Conservation (phyloP, 2,888 invertebrate species). For the Automeris io region DNA sequence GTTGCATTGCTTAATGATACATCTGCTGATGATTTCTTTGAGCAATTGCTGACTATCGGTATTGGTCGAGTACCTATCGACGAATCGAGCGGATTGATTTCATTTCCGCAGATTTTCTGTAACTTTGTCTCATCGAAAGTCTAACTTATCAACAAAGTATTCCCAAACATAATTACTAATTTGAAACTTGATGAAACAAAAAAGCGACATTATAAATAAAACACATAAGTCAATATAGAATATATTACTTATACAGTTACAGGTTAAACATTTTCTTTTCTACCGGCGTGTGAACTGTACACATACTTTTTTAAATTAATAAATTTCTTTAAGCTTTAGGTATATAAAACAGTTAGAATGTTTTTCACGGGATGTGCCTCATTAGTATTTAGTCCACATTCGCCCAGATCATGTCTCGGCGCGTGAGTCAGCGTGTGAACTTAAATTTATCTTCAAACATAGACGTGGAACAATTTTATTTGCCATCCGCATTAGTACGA, state of each 20-base stretch:
- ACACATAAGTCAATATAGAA: too few relatives aligned
- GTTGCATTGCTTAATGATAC: too few relatives aligned
- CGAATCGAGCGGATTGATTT: conserved; percentile 8
- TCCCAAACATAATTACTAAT: too few relatives aligned
- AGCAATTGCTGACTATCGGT: conserved; percentile 1
- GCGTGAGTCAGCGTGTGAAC: conserved; percentile 50
- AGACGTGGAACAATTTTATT: conserved; percentile 45
- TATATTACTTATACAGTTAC: too few relatives aligned
- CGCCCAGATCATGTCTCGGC: conserved; percentile 6
- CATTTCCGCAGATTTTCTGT: conserved; percentile 11
- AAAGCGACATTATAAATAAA: too few relatives aligned
- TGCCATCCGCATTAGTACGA: conserved; percentile 13
- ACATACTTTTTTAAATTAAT: too few relatives aligned
- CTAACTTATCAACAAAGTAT: too few relatives aligned
- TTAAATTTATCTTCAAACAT: conserved; percentile 37
- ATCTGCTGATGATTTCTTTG: conserved; percentile 16
- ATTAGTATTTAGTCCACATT: conserved; percentile 26
- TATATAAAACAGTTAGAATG: conserved; percentile 22
- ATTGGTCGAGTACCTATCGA: conserved; percentile 11
- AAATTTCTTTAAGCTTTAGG: too few relatives aligned
- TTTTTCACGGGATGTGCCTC: conserved; percentile 21
- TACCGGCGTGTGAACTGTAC: too few relatives aligned
- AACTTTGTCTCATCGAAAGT: too few relatives aligned
- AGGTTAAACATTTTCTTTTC: too few relatives aligned
- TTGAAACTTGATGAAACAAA: too few relatives aligned